A percentile compares a stretch with the other conserved stretches of the same genome.
Evolutionary conservation across 2,888 invertebrate genomes (phyloP).

Genomic region (Chesias legatella): DNA sequence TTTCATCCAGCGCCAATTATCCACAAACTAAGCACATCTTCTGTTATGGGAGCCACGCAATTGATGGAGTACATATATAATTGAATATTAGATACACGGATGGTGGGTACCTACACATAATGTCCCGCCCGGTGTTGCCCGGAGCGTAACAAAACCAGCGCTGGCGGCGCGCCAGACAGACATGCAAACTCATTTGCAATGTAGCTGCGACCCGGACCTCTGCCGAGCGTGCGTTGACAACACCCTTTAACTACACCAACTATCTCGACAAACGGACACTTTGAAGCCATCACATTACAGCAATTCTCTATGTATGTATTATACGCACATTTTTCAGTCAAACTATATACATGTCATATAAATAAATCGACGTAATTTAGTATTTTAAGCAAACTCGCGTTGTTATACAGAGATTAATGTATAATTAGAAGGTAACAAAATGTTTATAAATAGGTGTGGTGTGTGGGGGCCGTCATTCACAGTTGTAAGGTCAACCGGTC

Average conservation of each 20-base stretch:
- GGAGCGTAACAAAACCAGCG: constrained; percentile 34
- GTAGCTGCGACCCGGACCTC: constrained; percentile 46
- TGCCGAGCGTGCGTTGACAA: constrained; percentile 43
- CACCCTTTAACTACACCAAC: constrained; percentile 36
- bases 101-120: no score
- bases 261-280: constrained; percentile 21
- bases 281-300: background rate
- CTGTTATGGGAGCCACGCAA: no score
- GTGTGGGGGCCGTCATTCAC: constrained; percentile 52
- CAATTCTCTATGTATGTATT: no score
- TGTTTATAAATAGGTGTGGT: constrained; percentile 1
- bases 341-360: no score
- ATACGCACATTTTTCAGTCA: no score
- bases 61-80: no score
- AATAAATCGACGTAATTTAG: constrained; percentile 7
- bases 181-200: constrained; percentile 69
- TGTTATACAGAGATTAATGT: constrained; percentile 4
- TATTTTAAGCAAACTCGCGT: no score
- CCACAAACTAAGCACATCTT: no score
- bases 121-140: no score
- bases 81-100: no score
- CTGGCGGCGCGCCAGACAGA: constrained; percentile 58
- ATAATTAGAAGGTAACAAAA: background rate
- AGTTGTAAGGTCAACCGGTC: constrained; percentile 48
- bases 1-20: no score